Conservation (phyloP, 37 sponge, comb jelly and placozoan species). For the Beroe forskalii region DNA sequence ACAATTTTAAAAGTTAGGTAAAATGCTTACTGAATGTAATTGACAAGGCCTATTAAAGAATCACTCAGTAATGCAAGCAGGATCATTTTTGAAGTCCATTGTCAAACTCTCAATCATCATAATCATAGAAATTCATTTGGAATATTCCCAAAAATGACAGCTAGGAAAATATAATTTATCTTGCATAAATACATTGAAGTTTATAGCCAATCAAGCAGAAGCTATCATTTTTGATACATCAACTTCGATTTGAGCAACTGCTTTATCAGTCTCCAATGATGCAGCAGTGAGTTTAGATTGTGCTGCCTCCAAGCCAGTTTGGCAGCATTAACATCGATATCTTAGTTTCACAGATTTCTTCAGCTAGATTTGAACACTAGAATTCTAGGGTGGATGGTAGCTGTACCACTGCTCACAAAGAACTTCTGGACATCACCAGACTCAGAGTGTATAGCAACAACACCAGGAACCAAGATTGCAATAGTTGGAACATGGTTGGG, state of each 20-base stretch:
- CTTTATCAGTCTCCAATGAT: conserved; percentile 71
- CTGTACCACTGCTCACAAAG: conserved; percentile 96
- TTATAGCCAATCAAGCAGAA: conserved; percentile 17
- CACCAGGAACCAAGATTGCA: conserved; percentile 85
- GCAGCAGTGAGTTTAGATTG: conserved; percentile 73
- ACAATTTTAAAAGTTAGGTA: too few relatives aligned
- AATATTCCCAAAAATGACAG: too few relatives aligned
- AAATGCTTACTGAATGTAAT: too few relatives aligned
- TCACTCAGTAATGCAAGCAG: too few relatives aligned
- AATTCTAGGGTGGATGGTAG: conserved; percentile 86
- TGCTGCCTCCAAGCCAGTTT: conserved; percentile 79
- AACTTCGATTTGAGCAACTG: conserved; percentile 80
- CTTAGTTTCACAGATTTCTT: conserved; percentile 81
- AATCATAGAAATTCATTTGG: too few relatives aligned
- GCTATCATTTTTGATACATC: conserved; percentile 84
- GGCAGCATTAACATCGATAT: conserved; percentile 80
- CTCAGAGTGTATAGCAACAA: conserved; percentile 78
- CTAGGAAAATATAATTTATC: too few relatives aligned
- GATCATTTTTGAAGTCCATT: too few relatives aligned
- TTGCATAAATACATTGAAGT: too few relatives aligned
- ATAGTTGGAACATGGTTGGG: conserved; percentile 94
- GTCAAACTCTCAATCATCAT: too few relatives aligned
- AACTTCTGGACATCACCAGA: conserved; percentile 72
- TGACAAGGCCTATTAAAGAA: too few relatives aligned
- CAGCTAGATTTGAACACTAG: conserved; percentile 92